A percentile compares a stretch with the other conserved stretches of the same genome.
These are phyloP conservation scores for Periophthalmodon schlosseri DNA, from an alignment of 2,113 vertebrate species.

Conservation along the genomic window DNA sequence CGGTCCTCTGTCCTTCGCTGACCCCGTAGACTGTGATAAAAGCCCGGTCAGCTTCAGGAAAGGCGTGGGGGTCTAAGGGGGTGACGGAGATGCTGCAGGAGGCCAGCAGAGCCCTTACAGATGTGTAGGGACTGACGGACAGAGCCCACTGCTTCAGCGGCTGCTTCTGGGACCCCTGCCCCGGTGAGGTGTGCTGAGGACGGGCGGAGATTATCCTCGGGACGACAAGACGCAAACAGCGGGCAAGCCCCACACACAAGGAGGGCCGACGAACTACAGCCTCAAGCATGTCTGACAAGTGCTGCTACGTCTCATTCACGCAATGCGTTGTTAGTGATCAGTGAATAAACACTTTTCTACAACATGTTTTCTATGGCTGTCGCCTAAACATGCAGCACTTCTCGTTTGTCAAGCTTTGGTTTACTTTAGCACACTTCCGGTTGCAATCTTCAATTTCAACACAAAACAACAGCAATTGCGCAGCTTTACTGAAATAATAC, in stretches of 20 bases:
- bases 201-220: neutral
- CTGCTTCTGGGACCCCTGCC: neutral
- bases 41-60: conserved; percentile 79
- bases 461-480: neutral
- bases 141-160: conserved; percentile 79
- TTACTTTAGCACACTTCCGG: neutral
- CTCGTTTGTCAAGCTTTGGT: neutral
- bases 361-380: neutral
- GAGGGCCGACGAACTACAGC: neutral
- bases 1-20: conserved; percentile 28
- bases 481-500: neutral
- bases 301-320: neutral
- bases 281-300: conserved; percentile 38
- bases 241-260: conserved; percentile 2
- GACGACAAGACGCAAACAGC: conserved; percentile 17
- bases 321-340: neutral
- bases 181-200: conserved; percentile 4
- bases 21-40: conserved; percentile 74
- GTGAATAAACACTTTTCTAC: neutral
- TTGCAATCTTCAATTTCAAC: neutral
- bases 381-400: neutral
- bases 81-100: conserved; percentile 83
- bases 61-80: conserved; percentile 81
- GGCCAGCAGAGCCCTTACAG: conserved; percentile 76
- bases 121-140: conserved; percentile 80